Evolutionary conservation across 2,888 invertebrate genomes (phyloP).

Genomic region (Germaria angustata): DNA sequence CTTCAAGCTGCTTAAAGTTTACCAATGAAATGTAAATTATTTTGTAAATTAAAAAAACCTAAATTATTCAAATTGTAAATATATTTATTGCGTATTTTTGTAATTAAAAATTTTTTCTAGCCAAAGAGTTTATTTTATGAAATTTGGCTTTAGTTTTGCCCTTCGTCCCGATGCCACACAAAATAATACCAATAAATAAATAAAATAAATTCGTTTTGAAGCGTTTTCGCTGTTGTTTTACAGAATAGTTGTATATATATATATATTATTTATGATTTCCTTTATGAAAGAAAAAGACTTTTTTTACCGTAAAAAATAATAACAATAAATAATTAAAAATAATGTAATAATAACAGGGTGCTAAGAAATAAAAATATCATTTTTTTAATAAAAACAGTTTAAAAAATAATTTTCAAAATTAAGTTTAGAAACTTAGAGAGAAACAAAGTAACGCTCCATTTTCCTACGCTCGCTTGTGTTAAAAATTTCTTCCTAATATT

Average conservation of each 20-base stretch:
- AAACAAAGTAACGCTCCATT: conserved; percentile 51
- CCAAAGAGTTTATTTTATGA: no score
- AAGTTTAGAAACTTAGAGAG: not conserved
- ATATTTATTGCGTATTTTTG: no score
- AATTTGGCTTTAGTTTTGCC: no score
- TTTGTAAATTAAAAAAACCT: no score
- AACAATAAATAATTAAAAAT: no score
- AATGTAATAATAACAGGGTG: conserved; percentile 30
- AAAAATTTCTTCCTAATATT: conserved; percentile 3
- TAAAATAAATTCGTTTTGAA: no score
- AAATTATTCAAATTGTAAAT: no score
- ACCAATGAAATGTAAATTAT: no score
- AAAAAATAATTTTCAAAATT: conserved; percentile 4
- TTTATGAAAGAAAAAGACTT: conserved; percentile 26
- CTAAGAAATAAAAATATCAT: conserved; percentile 15
- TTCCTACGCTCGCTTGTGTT: conserved; percentile 57
- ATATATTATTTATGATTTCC: not conserved
- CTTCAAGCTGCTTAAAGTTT: no score
- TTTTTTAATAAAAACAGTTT: not conserved
- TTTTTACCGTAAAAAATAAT: not conserved
- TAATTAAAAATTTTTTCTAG: no score
- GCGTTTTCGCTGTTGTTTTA: not conserved
- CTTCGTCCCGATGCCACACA: no score
- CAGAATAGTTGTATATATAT: not conserved
- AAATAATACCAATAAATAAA: no score